Evolutionary conservation across 64 coral and sea anemone species (phyloP).

Genomic region (Porites lutea): DNA sequence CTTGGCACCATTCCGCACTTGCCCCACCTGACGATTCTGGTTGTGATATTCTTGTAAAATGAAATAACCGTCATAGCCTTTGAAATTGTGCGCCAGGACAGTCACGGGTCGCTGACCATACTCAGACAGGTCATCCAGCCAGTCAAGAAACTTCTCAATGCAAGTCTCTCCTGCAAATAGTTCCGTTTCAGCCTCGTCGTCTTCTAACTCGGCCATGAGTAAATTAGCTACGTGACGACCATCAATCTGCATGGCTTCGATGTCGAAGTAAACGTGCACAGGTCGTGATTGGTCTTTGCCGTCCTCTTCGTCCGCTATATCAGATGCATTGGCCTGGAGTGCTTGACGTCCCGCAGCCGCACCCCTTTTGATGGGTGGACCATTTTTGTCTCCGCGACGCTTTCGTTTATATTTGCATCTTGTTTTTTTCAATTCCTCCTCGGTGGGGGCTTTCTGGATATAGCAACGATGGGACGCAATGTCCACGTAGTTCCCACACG

Average conservation of each 20-base stretch:
- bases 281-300: neutral
- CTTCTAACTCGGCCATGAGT: neutral
- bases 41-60: neutral
- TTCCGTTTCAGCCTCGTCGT: neutral
- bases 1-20: slow-evolving; percentile 25
- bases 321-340: too few species aligned
- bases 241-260: slow-evolving; percentile 36
- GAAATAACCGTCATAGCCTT: slow-evolving; percentile 50
- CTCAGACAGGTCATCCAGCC: neutral
- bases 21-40: neutral
- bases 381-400: neutral
- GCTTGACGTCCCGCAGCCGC: neutral
- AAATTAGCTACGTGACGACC: slow-evolving; percentile 39
- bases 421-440: neutral
- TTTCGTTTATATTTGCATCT: neutral
- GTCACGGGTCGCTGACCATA: neutral
- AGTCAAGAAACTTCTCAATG: slow-evolving; percentile 6
- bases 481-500: slow-evolving; percentile 24
- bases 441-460: neutral
- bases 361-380: neutral
- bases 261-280: slow-evolving; percentile 26
- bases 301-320: neutral
- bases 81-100: slow-evolving; percentile 50
- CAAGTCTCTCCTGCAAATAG: neutral
- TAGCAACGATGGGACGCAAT: slow-evolving; percentile 27